Percentiles rank a stretch among this genome's conserved stretches.
Conservation (phyloP, 2,797 vertebrate species). For the Sebastes itinus region DNA sequence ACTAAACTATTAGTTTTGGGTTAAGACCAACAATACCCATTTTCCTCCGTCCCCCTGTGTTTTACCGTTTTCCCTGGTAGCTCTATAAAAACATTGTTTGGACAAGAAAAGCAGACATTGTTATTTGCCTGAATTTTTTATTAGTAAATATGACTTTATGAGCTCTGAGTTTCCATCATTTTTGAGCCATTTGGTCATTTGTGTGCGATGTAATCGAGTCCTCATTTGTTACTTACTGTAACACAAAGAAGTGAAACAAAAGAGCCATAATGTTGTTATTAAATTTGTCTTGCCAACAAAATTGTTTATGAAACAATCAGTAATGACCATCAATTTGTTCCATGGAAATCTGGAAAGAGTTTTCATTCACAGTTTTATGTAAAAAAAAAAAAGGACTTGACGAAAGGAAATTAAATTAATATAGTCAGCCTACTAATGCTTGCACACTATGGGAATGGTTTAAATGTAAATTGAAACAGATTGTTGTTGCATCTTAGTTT, state of each 20-base stretch:
- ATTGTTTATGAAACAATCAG: constrained; percentile 37
- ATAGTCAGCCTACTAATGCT: neutral
- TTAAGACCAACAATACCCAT: constrained; percentile 28
- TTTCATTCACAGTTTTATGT: constrained; percentile 35
- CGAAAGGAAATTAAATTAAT: neutral
- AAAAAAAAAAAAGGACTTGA: neutral
- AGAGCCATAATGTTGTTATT: constrained; percentile 23
- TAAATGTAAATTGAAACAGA: neutral
- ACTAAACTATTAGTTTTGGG: constrained; percentile 56
- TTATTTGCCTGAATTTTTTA: constrained; percentile 44
- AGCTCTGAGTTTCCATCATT: constrained; percentile 41
- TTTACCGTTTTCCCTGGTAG: constrained; percentile 35
- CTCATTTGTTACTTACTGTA: constrained; percentile 23
- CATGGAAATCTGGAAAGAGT: constrained; percentile 23
- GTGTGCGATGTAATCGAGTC: constrained; percentile 28
- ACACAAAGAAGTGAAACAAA: constrained; percentile 11
- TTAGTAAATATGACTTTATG: constrained; percentile 61
- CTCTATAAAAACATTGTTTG: constrained; percentile 49
- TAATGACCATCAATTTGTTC: constrained; percentile 18
- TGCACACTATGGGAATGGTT: neutral
- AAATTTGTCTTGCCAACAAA: constrained; percentile 14
- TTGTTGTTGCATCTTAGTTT: neutral
- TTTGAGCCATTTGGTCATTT: constrained; percentile 29
- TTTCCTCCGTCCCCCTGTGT: constrained; percentile 23
- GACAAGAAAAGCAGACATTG: constrained; percentile 49